Evolutionary conservation across 2,888 invertebrate genomes (phyloP).

Genomic region (Volucella zonaria): DNA sequence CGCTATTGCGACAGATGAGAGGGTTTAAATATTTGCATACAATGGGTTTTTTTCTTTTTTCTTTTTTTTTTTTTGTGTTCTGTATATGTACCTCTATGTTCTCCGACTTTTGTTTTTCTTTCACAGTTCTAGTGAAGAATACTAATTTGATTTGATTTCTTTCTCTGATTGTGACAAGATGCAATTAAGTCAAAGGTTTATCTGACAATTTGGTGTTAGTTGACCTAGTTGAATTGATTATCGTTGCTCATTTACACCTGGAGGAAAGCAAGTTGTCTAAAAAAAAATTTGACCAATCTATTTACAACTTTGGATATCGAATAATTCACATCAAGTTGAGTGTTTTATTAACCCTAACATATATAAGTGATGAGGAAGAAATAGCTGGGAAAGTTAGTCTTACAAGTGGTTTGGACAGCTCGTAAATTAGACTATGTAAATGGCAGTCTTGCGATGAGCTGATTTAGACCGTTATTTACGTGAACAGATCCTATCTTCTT

Average conservation of each 20-base stretch:
- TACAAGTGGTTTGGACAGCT: too few relatives aligned
- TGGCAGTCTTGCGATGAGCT: too few relatives aligned
- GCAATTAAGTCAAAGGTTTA: not conserved
- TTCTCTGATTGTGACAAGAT: not conserved
- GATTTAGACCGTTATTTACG: too few relatives aligned
- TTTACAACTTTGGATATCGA: too few relatives aligned
- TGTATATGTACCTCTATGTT: not conserved
- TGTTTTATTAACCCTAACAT: too few relatives aligned
- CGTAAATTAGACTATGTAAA: too few relatives aligned
- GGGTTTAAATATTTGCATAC: conserved; percentile 64
- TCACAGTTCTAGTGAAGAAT: not conserved
- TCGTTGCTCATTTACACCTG: not conserved
- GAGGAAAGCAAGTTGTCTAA: not conserved
- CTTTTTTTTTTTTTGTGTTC: conserved; percentile 40
- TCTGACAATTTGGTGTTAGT: not conserved
- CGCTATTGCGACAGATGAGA: conserved; percentile 58
- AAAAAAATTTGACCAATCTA: too few relatives aligned
- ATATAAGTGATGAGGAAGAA: too few relatives aligned
- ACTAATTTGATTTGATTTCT: not conserved
- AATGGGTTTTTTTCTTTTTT: conserved; percentile 51
- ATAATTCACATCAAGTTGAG: too few relatives aligned
- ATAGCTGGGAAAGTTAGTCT: too few relatives aligned
- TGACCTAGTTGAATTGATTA: conserved; percentile 1
- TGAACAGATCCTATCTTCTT: too few relatives aligned
- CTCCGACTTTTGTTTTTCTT: not conserved